These are phyloP conservation scores for Spermophilus dauricus DNA, from an alignment of 2,113 vertebrate species.

Conservation along the genomic window DNA sequence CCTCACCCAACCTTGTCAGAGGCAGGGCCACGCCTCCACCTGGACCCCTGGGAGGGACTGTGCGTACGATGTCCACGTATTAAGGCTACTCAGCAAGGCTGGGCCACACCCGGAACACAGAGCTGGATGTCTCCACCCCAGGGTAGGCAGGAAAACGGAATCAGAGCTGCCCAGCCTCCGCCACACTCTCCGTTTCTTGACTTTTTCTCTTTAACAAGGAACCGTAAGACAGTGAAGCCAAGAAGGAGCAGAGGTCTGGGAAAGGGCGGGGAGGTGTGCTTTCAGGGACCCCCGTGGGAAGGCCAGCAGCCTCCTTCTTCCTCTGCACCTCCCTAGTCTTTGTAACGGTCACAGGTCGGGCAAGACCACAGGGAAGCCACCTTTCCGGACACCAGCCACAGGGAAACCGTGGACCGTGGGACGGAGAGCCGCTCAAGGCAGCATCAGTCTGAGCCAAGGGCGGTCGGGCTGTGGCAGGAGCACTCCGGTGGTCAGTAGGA, in stretches of 20 bases:
- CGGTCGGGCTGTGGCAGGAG: not conserved
- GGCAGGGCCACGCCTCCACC: not conserved
- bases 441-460: not conserved
- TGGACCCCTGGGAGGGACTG: not conserved
- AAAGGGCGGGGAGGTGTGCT: not conserved
- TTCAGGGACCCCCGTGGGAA: not conserved
- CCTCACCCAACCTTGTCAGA: rapidly evolving
- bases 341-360: not conserved
- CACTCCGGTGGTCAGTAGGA: not conserved
- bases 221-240: constrained; percentile 16
- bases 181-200: not conserved
- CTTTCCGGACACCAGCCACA: not conserved
- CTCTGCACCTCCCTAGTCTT: not conserved
- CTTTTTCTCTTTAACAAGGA: constrained; percentile 34
- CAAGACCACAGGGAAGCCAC: not conserved
- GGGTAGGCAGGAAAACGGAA: not conserved
- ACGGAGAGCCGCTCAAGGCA: not conserved
- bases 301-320: not conserved
- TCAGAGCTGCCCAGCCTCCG: not conserved
- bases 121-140: not conserved
- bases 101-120: not conserved
- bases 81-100: not conserved
- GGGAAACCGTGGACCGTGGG: rapidly evolving
- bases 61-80: not conserved
- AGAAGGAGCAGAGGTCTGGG: constrained; percentile 54